These are phyloP conservation scores for Anoplophora glabripennis DNA, from an alignment of 1,140 invertebrate genomes.

Conservation along the genomic window DNA sequence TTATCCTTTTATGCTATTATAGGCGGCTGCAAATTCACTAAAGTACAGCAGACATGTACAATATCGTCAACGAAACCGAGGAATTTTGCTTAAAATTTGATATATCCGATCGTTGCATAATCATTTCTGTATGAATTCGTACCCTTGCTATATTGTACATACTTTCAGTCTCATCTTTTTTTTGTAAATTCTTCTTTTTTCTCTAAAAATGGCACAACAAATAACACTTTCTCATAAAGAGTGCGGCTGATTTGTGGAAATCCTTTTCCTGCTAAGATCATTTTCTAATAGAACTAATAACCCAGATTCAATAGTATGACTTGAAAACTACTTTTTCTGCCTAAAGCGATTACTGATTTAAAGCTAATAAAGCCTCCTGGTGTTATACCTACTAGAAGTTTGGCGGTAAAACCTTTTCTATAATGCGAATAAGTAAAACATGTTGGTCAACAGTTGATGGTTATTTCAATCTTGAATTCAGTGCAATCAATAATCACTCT, in stretches of 20 bases:
- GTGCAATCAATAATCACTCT: constrained; percentile 50
- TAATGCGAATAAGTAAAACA: constrained; percentile 45
- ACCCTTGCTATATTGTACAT: no score
- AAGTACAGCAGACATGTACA: no score
- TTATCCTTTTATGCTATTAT: no score
- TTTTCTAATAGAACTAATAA: constrained; percentile 46
- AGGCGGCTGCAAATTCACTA: no score
- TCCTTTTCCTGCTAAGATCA: constrained; percentile 46
- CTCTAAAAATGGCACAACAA: constrained; percentile 39
- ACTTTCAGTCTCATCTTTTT: no score
- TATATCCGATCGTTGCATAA: no score
- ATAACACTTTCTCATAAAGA: constrained; percentile 11
- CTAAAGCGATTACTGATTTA: constrained; percentile 46
- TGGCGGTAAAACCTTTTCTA: constrained; percentile 48
- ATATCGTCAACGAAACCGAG: no score
- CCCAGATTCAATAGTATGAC: constrained; percentile 42
- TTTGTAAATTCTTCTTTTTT: constrained; percentile 31
- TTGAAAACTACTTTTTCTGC: constrained; percentile 44
- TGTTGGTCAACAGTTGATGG: constrained; percentile 36
- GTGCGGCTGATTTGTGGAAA: constrained; percentile 10
- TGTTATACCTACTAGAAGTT: constrained; percentile 47
- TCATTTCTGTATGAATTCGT: no score
- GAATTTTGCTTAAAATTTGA: no score
- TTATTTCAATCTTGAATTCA: constrained; percentile 47
- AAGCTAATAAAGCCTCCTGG: constrained; percentile 48